Evolutionary conservation across 1,140 invertebrate genomes (phyloP), one percentile per base, ranked within the genome.

Genomic region (Mylabris phalerata): DNA sequence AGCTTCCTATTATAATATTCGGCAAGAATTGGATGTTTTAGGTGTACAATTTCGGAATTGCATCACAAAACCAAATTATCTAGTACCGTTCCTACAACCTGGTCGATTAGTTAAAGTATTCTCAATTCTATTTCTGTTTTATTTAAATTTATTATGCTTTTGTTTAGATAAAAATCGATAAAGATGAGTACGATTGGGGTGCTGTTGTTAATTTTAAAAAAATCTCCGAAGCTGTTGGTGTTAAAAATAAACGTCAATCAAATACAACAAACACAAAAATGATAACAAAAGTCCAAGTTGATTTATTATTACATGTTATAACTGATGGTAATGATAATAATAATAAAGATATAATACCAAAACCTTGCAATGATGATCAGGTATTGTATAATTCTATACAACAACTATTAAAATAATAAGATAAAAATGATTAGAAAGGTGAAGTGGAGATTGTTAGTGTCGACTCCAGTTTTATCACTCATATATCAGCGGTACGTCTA

Each of bases 101-200:
- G 97, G 97, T 4, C 79, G 97, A 66, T 76, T 99, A 65, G 80
- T 98, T 4, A 92, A 95, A 77, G 92, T 95, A 77, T 59, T 60
- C 69, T 11, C 9, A 88, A 82, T 76, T 25, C 3, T 48, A 48
- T 25, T 48, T 24, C 4, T 5, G 7, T 32, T 7, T 32, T 32
- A 32, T 32, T 5, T 5, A 1, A 5, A 4, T 32, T 32, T 3
- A 89, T 3, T 84, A 84, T 73, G 84, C 55, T 32, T 48, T 61
- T 56, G 54, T 41, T 60, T 39, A 93, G 87, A 83, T 97, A 2
- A 91, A 93, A 78, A 89, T 87, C 67, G 87, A 87, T 48, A 83
- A 87, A 0, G 78, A 90, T 56, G 88, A 94, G 71, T 98, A 95
- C 75, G 95, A 95, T 63, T 99, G 96, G 95, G 94, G 94, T 39